A percentile compares a stretch with the other conserved stretches of the same genome.
Evolutionary conservation across 2,113 vertebrate genomes (phyloP).

Genomic region (Eulemur rufifrons): DNA sequence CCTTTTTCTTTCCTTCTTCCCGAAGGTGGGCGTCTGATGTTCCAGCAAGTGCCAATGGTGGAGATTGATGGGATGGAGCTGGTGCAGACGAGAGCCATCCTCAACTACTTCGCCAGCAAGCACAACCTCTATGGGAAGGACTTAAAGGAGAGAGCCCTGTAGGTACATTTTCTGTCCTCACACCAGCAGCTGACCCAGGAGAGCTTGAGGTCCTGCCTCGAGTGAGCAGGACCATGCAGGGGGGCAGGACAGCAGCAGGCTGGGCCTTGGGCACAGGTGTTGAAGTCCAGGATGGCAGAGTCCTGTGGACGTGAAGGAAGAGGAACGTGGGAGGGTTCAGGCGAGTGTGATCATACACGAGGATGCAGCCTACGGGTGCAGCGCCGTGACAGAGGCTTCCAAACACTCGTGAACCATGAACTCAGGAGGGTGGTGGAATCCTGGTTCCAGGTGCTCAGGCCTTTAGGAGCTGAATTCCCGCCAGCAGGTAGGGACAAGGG

Average conservation of each 20-base stretch:
- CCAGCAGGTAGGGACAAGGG: background rate
- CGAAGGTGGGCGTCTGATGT: conserved; percentile 82
- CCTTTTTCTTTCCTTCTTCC: background rate
- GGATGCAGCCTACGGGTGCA: accelerated
- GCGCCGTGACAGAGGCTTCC: background rate
- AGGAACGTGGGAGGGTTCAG: background rate
- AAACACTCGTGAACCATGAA: background rate
- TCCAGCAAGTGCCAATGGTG: conserved; percentile 86
- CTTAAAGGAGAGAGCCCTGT: conserved; percentile 89
- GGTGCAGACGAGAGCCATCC: conserved; percentile 87
- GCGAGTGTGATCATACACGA: background rate
- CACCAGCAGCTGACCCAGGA: background rate
- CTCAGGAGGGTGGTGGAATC: background rate
- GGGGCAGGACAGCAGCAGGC: background rate
- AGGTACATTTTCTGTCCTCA: conserved; percentile 40
- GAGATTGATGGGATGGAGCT: conserved; percentile 90
- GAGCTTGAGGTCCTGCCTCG: too few relatives aligned
- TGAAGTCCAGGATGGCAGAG: background rate
- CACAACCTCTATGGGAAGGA: conserved; percentile 92
- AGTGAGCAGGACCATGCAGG: background rate
- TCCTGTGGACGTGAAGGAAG: background rate
- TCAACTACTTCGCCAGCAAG: conserved; percentile 88
- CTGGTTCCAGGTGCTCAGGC: background rate
- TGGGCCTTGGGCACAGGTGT: background rate
- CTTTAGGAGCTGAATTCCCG: background rate